Evolutionary conservation across 2,113 vertebrate genomes (phyloP).

Genomic region (Agelaius tricolor): DNA sequence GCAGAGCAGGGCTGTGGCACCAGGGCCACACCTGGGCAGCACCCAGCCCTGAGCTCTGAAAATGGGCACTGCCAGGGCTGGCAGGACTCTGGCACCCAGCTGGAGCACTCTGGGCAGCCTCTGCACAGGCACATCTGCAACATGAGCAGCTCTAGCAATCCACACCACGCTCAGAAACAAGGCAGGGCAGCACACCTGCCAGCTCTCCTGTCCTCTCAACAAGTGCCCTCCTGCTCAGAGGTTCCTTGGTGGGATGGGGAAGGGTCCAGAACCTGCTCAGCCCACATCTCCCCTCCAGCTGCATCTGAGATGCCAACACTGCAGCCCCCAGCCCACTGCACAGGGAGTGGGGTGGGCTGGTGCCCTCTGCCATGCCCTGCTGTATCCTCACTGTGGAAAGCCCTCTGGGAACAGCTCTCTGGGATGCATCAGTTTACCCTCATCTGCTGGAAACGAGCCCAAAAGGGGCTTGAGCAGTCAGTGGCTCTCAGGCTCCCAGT

Average conservation of each 20-base stretch:
- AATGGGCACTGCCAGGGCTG: background rate
- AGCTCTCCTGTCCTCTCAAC: background rate
- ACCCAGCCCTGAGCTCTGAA: background rate
- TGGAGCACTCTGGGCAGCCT: background rate
- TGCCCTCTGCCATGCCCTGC: background rate
- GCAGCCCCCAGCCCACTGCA: background rate
- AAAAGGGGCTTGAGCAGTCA: background rate
- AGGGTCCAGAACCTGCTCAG: background rate
- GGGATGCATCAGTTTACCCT: background rate
- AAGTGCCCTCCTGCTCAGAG: background rate
- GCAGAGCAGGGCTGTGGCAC: background rate
- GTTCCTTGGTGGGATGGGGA: background rate
- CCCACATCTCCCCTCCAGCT: background rate
- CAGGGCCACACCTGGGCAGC: background rate
- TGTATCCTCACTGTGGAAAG: background rate
- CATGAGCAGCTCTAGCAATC: fast-evolving
- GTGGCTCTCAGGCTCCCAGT: background rate
- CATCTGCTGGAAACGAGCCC: background rate
- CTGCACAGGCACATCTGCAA: background rate
- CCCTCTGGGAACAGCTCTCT: background rate
- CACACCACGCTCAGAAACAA: fast-evolving
- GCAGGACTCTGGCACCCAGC: background rate
- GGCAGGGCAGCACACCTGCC: background rate
- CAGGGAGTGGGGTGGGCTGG: background rate
- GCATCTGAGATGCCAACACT: background rate